Evolutionary conservation across 2,797 vertebrate species (phyloP), one percentile per base, ranked within the genome.

Genomic region (Neosalanx taihuensis): DNA sequence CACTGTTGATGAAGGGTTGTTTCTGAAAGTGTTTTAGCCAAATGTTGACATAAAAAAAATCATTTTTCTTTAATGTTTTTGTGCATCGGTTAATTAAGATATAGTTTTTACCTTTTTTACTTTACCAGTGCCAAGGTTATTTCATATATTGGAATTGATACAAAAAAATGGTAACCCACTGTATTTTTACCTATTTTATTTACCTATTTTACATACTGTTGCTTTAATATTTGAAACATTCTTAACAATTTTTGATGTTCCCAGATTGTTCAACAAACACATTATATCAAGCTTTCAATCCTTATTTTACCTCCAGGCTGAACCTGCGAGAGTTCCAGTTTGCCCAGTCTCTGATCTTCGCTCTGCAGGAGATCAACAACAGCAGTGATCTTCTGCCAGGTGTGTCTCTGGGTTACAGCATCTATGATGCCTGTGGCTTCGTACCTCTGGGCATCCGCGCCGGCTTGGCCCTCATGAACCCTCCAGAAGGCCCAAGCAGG

Each of bases 311-410:
- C 6, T 56, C 9, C 66, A 82, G 79, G 51, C 67, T 85, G 20
- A 81, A 77, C 70, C 70, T 79, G 31, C 80, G 79, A 67, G 75
- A 78, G 63, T 81, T 79, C 73, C 75, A 73, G 60, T 78, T 82
- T 70, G 70, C 80, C 58, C 85, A 84, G 70, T 79, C 76, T 1
- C 69, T 86, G 53, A 83, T 85, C 49, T 88, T 81, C 71, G 72
- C 86, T 6, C 69, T 83, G 67, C 81, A 84, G 67, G 81, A 85
- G 74, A 84, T 88, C 31, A 88, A 83, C 72, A 88, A 83, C 69
- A 81, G 77, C 53, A 83, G 76, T 30, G 59, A 79, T 4, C 46
- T 86, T 35, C 78, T 84, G 13, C 85, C 81, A 12, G 78, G 72
- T 12, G 57, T 84, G 33, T 74, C 65, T 20, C 72, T 88, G 37